phyloP scores from a whole-genome alignment of 2,113 vertebrate genomes.

The Anolis carolinensis region DNA sequence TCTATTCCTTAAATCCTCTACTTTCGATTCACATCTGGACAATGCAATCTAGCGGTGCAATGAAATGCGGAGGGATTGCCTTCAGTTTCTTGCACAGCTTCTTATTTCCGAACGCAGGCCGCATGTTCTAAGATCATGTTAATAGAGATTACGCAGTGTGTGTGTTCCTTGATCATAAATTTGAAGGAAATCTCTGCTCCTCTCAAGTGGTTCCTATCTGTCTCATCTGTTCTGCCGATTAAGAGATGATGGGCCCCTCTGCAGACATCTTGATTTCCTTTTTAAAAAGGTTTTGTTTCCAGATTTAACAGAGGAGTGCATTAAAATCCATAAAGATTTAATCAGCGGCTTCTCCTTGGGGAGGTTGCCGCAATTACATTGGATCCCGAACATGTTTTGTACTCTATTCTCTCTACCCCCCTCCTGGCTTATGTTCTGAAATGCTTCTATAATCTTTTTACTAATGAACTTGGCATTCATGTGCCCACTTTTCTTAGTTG shows the following conservation, averaged over 20 bases:
- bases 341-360: conserved; percentile 56
- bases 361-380: conserved; percentile 45
- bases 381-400: conserved; percentile 2
- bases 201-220: conserved; percentile 36
- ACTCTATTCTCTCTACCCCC: conserved; percentile 17
- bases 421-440: conserved; percentile 40
- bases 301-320: conserved; percentile 67
- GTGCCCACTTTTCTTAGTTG: conserved; percentile 46
- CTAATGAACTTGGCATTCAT: conserved; percentile 50
- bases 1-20: neutral
- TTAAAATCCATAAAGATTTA: conserved; percentile 79
- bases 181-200: neutral
- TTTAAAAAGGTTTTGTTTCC: conserved; percentile 56
- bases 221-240: conserved; percentile 50
- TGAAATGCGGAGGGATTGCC: too few species aligned
- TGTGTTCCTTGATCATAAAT: fast-evolving
- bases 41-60: neutral
- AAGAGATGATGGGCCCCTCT: conserved; percentile 46
- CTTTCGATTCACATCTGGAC: neutral
- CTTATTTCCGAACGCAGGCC: neutral
- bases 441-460: conserved; percentile 62
- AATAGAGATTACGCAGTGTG: fast-evolving
- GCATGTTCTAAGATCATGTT: fast-evolving
- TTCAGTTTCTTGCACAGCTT: neutral
- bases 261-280: conserved; percentile 44